phyloP scores from a whole-genome alignment of 2,113 vertebrate genomes.

The Hoplias malabaricus region DNA sequence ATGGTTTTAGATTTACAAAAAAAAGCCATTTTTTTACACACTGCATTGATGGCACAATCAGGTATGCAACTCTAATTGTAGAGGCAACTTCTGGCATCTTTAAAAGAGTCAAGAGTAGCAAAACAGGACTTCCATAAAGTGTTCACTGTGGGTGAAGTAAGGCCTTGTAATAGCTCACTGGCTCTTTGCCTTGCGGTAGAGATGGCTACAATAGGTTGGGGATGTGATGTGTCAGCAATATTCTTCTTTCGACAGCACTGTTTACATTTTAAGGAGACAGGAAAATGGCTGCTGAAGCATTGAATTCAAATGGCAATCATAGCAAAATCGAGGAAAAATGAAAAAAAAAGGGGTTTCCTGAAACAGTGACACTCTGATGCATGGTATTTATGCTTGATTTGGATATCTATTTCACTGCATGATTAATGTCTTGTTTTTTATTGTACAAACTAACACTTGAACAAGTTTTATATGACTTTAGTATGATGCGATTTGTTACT shows the following conservation, averaged over 20 bases:
- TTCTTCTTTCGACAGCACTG: conserved; percentile 52
- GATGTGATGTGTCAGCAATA: conserved; percentile 46
- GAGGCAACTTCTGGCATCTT: conserved; percentile 52
- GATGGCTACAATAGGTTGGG: conserved; percentile 45
- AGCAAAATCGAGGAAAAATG: conserved; percentile 47
- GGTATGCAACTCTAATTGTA: conserved; percentile 69
- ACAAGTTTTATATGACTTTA: conserved; percentile 85
- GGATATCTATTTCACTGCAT: conserved; percentile 83
- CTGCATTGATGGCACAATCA: conserved; percentile 69
- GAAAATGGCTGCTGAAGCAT: conserved; percentile 39
- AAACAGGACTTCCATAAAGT: conserved; percentile 72
- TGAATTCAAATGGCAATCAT: conserved; percentile 40
- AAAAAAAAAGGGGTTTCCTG: conserved; percentile 53
- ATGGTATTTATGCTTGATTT: conserved; percentile 80
- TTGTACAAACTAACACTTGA: conserved; percentile 81
- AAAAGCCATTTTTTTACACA: conserved; percentile 73
- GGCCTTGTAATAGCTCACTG: conserved; percentile 49
- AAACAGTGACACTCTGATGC: conserved; percentile 71
- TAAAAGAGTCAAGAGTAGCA: conserved; percentile 65
- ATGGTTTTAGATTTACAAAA: conserved; percentile 49
- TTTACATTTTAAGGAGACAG: conserved; percentile 49
- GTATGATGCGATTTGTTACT: conserved; percentile 88
- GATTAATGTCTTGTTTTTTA: conserved; percentile 79
- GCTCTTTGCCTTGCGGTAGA: conserved; percentile 42
- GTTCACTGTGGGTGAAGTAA: conserved; percentile 54